Evolutionary conservation across 2,888 invertebrate genomes (phyloP), one percentile per base, ranked within the genome.

Genomic region (Ryuthela nishihirai): DNA sequence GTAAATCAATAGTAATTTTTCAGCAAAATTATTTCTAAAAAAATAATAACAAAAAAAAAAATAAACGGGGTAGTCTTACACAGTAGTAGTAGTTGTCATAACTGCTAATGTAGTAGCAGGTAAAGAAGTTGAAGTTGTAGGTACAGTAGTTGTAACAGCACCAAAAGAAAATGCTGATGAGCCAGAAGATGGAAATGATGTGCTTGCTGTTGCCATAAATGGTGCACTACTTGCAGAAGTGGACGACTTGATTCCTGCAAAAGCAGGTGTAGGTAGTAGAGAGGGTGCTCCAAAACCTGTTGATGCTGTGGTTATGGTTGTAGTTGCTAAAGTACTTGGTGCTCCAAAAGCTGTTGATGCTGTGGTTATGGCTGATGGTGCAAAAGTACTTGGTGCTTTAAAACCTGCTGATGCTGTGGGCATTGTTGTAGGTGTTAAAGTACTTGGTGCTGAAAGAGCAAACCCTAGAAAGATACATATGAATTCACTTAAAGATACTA

Each of bases 71-170:
- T 15, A 40, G 12, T 17, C 60, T 26, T 54, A 60, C 60, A 60
- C 60, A n/a, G 60, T 54, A 7, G 60, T 60, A 5, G 60, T 50
- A 2, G 60, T 60, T n/a, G 40, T 60, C n/a, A 60, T 32, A 9
- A 50, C 45, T 23, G 54, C 54, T 10, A 53, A 52, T 21, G 60
- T 54, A 24, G 43, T 41, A 10, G 60, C 44, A 20, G 60, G 21
- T 38, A 54, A 41, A 9, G 53, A 36, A 34, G 54, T 49, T n/a
- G 60, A 40, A 34, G 17, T 34, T n/a, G 34, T n/a, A n/a, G n/a
- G n/a, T n/a, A n/a, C n/a, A n/a, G n/a, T n/a, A n/a, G n/a, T n/a
- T n/a, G n/a, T n/a, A n/a, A n/a, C n/a, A n/a, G n/a, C n/a, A 4
- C 41, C 36, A 4, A 44, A 20, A 36, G 45, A 15, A 24, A 32